Evolutionary conservation across 2,113 vertebrate genomes (phyloP).

Genomic region (Oryzias woworae): DNA sequence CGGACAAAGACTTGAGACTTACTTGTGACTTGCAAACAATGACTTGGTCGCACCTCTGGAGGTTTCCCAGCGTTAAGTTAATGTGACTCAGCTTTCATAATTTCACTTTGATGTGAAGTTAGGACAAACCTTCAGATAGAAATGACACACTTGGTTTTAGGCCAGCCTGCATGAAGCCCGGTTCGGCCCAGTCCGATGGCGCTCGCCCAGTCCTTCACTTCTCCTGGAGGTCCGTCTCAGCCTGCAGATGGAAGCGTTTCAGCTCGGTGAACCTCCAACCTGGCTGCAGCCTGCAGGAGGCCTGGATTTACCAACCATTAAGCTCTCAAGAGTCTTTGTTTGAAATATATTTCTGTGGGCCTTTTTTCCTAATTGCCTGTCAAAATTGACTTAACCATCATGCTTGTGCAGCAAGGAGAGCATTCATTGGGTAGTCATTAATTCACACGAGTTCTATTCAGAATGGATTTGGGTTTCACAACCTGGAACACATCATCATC

Average conservation of each 20-base stretch:
- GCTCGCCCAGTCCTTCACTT: not conserved
- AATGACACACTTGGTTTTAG: too few relatives aligned
- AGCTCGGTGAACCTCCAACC: slow-evolving; percentile 25
- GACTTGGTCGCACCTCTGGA: too few relatives aligned
- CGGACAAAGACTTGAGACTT: too few relatives aligned
- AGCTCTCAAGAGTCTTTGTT: slow-evolving; percentile 48
- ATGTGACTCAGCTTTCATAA: too few relatives aligned
- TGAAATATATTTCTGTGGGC: slow-evolving; percentile 39
- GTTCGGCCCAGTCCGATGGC: not conserved
- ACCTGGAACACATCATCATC: slow-evolving; percentile 39
- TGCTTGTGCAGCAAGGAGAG: slow-evolving; percentile 18
- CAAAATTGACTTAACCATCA: slow-evolving; percentile 43
- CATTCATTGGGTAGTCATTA: slow-evolving; percentile 26
- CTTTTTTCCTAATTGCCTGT: slow-evolving; percentile 44
- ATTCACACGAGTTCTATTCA: slow-evolving; percentile 40
- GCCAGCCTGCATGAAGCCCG: not conserved
- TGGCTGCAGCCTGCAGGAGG: slow-evolving; percentile 33
- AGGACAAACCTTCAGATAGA: too few relatives aligned
- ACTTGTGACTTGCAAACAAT: too few relatives aligned
- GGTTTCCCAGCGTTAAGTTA: too few relatives aligned
- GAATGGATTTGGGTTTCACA: slow-evolving; percentile 41
- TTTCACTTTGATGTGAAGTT: too few relatives aligned
- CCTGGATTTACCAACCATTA: slow-evolving; percentile 50
- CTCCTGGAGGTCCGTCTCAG: slow-evolving; percentile 8
- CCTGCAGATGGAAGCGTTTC: slow-evolving; percentile 16